phyloP scores from a whole-genome alignment of 2,113 vertebrate genomes.

The Sialia sialis region DNA sequence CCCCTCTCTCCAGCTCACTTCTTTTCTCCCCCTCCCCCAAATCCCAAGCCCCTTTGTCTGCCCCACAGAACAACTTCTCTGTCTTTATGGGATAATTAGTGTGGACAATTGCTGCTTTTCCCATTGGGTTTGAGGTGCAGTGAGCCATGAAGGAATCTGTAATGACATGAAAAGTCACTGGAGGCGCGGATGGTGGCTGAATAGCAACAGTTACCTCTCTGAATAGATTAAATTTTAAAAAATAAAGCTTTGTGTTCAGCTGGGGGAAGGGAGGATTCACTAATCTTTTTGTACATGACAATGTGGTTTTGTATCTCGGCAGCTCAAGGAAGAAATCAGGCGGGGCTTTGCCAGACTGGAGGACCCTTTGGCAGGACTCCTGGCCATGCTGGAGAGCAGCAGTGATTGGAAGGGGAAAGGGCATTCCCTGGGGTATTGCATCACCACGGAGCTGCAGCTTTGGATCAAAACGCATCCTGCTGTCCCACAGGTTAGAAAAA shows the following conservation, averaged over 20 bases:
- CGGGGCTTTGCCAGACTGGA: conserved; percentile 39
- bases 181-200: conserved; percentile 56
- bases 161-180: conserved; percentile 61
- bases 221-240: conserved; percentile 63
- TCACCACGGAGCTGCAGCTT: conserved; percentile 25
- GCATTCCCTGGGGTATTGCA: conserved; percentile 26
- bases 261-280: conserved; percentile 27
- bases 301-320: conserved; percentile 48
- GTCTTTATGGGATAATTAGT: conserved; percentile 65
- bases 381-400: conserved; percentile 58
- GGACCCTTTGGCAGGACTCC: conserved; percentile 35
- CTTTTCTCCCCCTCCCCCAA: conserved; percentile 22
- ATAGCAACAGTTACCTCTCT: conserved; percentile 70
- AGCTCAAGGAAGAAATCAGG: conserved; percentile 65
- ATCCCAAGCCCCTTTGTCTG: conserved; percentile 49
- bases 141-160: conserved; percentile 66
- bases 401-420: not conserved
- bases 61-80: conserved; percentile 44
- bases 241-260: conserved; percentile 25
- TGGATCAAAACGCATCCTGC: conserved; percentile 55
- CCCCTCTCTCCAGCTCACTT: conserved; percentile 1
- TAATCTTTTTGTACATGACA: conserved; percentile 39
- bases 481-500: conserved; percentile 56
- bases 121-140: conserved; percentile 54
- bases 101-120: conserved; percentile 62